These are phyloP conservation scores for Ceratina calcarata DNA, from an alignment of 1,140 invertebrate genomes.

Conservation along the genomic window DNA sequence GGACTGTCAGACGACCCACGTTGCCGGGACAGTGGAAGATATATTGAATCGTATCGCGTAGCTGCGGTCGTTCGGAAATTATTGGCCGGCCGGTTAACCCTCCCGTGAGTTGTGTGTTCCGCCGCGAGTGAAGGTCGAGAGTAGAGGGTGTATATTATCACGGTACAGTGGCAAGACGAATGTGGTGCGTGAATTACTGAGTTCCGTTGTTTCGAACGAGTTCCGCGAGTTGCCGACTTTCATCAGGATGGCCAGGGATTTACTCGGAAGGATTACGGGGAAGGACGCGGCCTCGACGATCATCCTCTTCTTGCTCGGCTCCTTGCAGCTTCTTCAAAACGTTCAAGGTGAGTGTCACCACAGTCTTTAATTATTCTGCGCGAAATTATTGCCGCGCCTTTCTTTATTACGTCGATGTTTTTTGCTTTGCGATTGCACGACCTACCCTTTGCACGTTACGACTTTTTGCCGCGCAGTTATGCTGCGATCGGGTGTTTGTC, in stretches of 20 bases:
- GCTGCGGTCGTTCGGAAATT: neutral
- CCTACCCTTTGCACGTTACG: neutral
- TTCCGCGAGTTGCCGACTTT: slow-evolving; percentile 26
- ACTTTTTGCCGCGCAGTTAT: neutral
- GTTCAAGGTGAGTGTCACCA: slow-evolving; percentile 44
- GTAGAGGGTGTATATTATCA: slow-evolving; percentile 25
- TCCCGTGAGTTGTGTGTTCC: slow-evolving; percentile 25
- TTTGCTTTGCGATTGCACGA: no score
- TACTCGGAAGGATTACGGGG: slow-evolving; percentile 15
- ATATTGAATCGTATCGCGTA: neutral
- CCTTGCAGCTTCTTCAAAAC: slow-evolving; percentile 3
- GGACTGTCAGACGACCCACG: neutral
- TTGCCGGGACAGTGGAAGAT: neutral
- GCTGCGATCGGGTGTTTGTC: no score
- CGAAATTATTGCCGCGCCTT: no score
- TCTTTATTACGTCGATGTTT: no score
- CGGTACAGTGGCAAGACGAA: slow-evolving; percentile 47
- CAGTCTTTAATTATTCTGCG: no score
- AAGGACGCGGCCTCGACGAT: slow-evolving; percentile 14
- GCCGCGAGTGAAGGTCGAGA: slow-evolving; percentile 32
- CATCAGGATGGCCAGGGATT: slow-evolving; percentile 39
- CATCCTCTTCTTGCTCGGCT: slow-evolving; percentile 30
- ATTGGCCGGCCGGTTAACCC: neutral
- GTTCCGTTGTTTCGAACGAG: neutral
- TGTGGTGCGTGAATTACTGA: slow-evolving; percentile 56